Conservation (phyloP, 2,888 invertebrate genomes). For the Papilio demoleus region DNA sequence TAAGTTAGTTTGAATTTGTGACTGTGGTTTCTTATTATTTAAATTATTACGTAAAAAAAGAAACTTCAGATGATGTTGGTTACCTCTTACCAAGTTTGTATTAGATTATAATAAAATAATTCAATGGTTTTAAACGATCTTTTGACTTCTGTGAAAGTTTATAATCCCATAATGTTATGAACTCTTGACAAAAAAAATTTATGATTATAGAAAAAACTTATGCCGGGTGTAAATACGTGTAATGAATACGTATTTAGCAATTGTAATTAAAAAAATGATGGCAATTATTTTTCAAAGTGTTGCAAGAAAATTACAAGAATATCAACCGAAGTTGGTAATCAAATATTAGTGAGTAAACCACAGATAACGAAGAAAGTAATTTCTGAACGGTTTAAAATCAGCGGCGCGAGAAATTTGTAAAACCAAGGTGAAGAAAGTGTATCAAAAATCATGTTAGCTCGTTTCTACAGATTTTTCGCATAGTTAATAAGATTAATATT, state of each 20-base stretch:
- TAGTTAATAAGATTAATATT: conserved; percentile 6
- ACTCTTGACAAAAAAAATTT: conserved; percentile 51
- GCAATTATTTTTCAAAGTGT: background rate
- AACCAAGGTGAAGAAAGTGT: conserved; percentile 38
- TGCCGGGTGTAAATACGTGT: conserved; percentile 27
- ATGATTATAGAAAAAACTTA: conserved; percentile 41
- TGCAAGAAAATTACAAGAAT: background rate
- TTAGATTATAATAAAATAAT: background rate
- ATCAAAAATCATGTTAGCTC: conserved; percentile 27
- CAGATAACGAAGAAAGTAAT: conserved; percentile 42
- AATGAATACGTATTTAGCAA: background rate
- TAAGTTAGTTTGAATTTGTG: background rate
- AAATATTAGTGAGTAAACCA: conserved; percentile 31
- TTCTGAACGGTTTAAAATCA: conserved; percentile 39
- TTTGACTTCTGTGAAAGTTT: conserved; percentile 46
- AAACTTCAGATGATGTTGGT: background rate
- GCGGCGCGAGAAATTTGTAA: conserved; percentile 35
- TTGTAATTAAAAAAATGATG: no score
- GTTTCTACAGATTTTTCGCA: conserved; percentile 17
- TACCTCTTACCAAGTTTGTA: background rate
- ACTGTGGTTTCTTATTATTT: conserved; percentile 5
- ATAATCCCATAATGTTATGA: conserved; percentile 46
- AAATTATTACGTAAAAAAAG: conserved; percentile 21
- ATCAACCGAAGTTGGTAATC: conserved; percentile 9
- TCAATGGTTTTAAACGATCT: conserved; percentile 15